Base-by-base conservation (phyloP, 2,888 invertebrate species). In the Meiosimyza decipiens region DNA sequence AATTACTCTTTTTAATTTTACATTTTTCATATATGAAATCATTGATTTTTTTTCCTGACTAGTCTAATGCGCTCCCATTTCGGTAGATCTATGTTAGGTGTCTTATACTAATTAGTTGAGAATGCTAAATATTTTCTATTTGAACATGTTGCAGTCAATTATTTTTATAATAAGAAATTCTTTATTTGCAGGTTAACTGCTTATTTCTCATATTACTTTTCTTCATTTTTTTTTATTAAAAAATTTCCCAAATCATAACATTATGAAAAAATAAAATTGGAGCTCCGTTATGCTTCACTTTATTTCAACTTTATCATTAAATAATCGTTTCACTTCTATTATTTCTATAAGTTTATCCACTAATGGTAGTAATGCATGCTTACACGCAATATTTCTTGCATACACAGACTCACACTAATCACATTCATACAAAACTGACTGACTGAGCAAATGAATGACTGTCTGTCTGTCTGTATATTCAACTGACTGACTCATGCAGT, bases 351-450 rank as follows among this genome's bases (percentile, higher is more conserved):
- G 18, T 40, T 40, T 63, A 40, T 22, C 9, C 57, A 57, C 28
- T n/a, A 63, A n/a, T 18, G 49, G 15, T 28, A 64, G 50, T 16
- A 51, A 50, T 7, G 64, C 64, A 64, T 64, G 64, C 64, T 51
- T 51, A 51, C 64, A 64, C 64, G 64, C 64, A 50, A 51, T 22
- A 22, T 28, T 60, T 12, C 57, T 11, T 40, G 33, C 57, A 59
- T 40, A 59, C 6, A 28, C 13, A 50, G 28, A 49, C 1, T 18
- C 40, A 57, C 13, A 28, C 54, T 62, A 64, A 64, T 64, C 18
- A 51, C 64, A 64, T 52, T 64, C 64, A 64, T 28, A 50, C 64
- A 50, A 52, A 64, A 64, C 64, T 13, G 50, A 64, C 51, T 51
- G 28, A 9, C 64, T 51, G 51, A 9, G 11, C 9, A 11, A 11